Percentiles rank a stretch among this genome's conserved stretches.
Evolutionary conservation across 2,888 invertebrate genomes (phyloP).

Genomic region (Pherbina coryleti): DNA sequence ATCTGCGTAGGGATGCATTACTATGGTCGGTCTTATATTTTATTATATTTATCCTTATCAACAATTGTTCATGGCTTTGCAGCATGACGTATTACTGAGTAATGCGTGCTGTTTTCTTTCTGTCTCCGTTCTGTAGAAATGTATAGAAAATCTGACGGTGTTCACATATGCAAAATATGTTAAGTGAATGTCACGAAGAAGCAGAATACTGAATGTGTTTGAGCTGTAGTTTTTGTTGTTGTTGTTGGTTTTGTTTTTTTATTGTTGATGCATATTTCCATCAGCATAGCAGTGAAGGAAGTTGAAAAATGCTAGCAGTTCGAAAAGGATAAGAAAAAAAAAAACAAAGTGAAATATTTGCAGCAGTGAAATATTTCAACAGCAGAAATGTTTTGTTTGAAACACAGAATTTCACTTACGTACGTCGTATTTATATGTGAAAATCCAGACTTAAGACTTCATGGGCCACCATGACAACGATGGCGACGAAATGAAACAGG

Average conservation of each 20-base stretch:
- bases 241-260: too few relatives aligned
- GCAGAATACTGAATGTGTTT: not conserved
- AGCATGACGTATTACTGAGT: not conserved
- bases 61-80: not conserved
- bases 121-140: not conserved
- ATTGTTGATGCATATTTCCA: not conserved
- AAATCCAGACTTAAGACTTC: too few relatives aligned
- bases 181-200: constrained; percentile 17
- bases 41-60: not conserved
- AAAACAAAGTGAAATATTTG: not conserved
- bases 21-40: too few relatives aligned
- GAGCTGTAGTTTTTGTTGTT: not conserved
- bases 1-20: too few relatives aligned
- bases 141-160: not conserved
- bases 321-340: not conserved
- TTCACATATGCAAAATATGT: constrained; percentile 32
- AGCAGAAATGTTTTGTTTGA: not conserved
- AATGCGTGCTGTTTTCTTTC: not conserved
- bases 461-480: constrained; percentile 34
- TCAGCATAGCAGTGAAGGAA: not conserved
- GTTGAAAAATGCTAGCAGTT: not conserved
- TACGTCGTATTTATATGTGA: too few relatives aligned
- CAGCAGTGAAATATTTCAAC: not conserved
- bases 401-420: not conserved
- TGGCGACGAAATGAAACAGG: constrained; percentile 12